These are phyloP conservation scores for Adineta ricciae DNA, from an alignment of 2,888 invertebrate genomes.

Conservation along the genomic window DNA sequence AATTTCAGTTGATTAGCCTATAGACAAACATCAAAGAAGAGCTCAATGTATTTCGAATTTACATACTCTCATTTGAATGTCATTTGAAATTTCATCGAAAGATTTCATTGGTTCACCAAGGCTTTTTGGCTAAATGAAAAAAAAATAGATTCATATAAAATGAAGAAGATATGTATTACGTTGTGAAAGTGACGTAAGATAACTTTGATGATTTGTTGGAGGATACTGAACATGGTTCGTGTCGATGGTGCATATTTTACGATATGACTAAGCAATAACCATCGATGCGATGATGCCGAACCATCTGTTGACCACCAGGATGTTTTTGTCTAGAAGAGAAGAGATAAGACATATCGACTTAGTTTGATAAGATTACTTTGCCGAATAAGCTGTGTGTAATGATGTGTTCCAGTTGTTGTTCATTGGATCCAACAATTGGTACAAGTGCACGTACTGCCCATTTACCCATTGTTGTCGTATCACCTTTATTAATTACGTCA, in stretches of 20 bases:
- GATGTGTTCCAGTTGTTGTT: not conserved
- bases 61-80: conserved; percentile 1
- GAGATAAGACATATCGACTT: too few relatives aligned
- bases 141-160: not conserved
- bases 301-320: not conserved
- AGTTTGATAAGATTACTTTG: too few relatives aligned
- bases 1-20: conserved; percentile 9
- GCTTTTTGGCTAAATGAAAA: not conserved
- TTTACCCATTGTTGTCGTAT: conserved; percentile 14
- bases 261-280: conserved; percentile 13
- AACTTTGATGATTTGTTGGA: not conserved
- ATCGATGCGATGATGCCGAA: not conserved
- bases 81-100: not conserved
- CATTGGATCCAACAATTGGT: conserved; percentile 1
- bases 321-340: conserved; percentile 6
- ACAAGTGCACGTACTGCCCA: conserved; percentile 1
- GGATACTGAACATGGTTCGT: conserved; percentile 8
- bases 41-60: not conserved
- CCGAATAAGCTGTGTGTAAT: not conserved
- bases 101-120: not conserved
- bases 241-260: not conserved
- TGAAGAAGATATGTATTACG: not conserved
- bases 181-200: not conserved
- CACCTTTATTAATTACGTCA: conserved; percentile 1
- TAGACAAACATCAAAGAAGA: not conserved